Evolutionary conservation across 1,140 invertebrate genomes (phyloP), one percentile per base, ranked within the genome.

Genomic region (Liolophura sinensis): DNA sequence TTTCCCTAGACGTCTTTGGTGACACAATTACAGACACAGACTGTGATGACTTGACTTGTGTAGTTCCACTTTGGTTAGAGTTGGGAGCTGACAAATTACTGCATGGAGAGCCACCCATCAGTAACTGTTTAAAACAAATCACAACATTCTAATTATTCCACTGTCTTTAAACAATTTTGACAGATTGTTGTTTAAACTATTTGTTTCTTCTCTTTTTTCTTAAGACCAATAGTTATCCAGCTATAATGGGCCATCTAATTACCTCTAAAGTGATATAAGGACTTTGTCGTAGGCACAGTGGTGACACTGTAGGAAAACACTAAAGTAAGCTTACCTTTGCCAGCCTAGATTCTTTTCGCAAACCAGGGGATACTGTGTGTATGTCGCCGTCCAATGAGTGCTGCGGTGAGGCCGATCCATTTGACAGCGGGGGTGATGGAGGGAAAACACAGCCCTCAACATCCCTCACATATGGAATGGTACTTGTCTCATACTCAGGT

Each of bases 281-380:
- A n/a, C 18, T 11, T 56, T 46, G 16, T 55, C 16, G 18, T 46
- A n/a, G 31, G 31, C 31, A 40, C 31, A 40, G 31, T 40, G 5
- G 20, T 15, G 11, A 11, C 15, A 16, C 51, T 11, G 49, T 14
- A 15, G 48, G 16, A 4, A 58, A 14, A 15, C 12, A 61, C 54
- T 4, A 47, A 58, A 11, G 20, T 51, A 1, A 20, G 62, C 27
- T 46, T 58, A 75, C 73, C 69, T 69, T 62, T 18, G 73, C 71
- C 4, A 75, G 60, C 52, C 71, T 75, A 1, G 73, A 73, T 48
- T 73, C 67, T 59, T 68, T 64, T 57, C 60, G 62, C 7, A 40
- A 31, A 16, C 24, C 31, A 1, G 18, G 52, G 24, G 47, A 16
- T 48, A 24, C 24, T 51, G 59, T 12, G 57, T 50, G 27, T 18